A percentile compares a stretch with the other conserved stretches of the same genome.
Evolutionary conservation across 2,113 vertebrate species (phyloP).

Genomic region (Sphaerodactylus townsendi): DNA sequence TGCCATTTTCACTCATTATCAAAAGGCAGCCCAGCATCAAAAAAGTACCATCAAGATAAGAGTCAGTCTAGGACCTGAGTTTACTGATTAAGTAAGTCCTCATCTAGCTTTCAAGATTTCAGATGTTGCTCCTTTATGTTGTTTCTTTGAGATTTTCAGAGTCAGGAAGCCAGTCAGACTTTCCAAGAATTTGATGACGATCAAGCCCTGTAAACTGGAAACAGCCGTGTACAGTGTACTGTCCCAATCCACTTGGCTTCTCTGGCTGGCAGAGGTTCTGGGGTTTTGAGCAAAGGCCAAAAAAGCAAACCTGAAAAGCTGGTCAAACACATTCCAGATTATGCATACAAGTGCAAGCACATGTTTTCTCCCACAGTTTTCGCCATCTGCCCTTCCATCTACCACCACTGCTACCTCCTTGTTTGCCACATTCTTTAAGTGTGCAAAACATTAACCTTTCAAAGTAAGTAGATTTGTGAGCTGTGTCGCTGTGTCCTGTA

Average conservation of each 20-base stretch:
- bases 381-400: too few species aligned
- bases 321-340: conserved; percentile 46
- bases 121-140: conserved; percentile 58
- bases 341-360: too few species aligned
- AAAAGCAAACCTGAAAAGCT: conserved; percentile 60
- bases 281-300: conserved; percentile 56
- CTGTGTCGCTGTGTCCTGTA: too few species aligned
- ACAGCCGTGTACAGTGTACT: conserved; percentile 72
- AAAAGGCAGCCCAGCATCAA: neutral
- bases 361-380: too few species aligned
- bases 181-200: conserved; percentile 76
- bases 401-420: too few species aligned
- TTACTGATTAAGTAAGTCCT: conserved; percentile 29
- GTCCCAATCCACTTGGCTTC: conserved; percentile 66
- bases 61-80: neutral
- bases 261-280: conserved; percentile 52
- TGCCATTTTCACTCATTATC: neutral
- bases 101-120: neutral
- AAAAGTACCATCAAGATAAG: neutral
- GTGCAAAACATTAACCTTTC: too few species aligned
- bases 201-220: conserved; percentile 75
- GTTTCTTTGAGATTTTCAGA: conserved; percentile 69
- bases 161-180: conserved; percentile 81
- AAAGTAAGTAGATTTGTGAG: too few species aligned
- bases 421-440: too few species aligned